phyloP scores from a whole-genome alignment of 2,797 vertebrate species.

The Danio jaintianensis region DNA sequence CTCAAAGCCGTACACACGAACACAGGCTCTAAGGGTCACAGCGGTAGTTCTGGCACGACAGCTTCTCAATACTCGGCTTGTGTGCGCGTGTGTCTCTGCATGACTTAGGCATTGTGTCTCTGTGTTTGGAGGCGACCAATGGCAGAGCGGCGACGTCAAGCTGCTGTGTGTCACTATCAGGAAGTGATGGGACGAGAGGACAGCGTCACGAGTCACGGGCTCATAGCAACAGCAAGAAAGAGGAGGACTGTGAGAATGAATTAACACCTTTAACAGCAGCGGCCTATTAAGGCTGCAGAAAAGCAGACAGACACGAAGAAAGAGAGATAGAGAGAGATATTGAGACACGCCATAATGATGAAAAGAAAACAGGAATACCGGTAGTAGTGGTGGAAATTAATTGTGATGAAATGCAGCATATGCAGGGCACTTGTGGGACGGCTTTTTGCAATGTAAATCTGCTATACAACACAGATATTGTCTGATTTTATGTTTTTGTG shows the following conservation, averaged over 20 bases:
- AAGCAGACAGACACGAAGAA: conserved; percentile 38
- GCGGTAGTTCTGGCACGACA: neutral
- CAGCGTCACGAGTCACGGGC: conserved; percentile 21
- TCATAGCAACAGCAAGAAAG: conserved; percentile 50
- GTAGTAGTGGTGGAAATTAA: conserved; percentile 9
- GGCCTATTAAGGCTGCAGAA: conserved; percentile 52
- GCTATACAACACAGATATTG: conserved; percentile 1
- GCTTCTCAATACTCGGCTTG: neutral
- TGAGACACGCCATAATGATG: conserved; percentile 18
- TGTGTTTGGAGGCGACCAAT: conserved; percentile 34
- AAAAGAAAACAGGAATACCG: conserved; percentile 5
- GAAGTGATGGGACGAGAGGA: conserved; percentile 33
- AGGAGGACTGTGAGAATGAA: conserved; percentile 52
- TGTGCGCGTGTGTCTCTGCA: conserved; percentile 8
- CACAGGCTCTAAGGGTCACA: conserved; percentile 13
- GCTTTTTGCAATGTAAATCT: conserved; percentile 18
- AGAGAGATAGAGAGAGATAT: conserved; percentile 8
- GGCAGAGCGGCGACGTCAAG: conserved; percentile 27
- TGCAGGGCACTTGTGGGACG: neutral
- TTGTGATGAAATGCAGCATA: conserved; percentile 8
- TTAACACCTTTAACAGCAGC: conserved; percentile 59
- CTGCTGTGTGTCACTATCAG: conserved; percentile 46
- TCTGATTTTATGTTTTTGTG: neutral
- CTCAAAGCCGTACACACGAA: neutral
- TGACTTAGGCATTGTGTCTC: conserved; percentile 33